Percentiles rank a stretch among this genome's conserved stretches.
These are phyloP conservation scores for Oscheius sp. DNA, from an alignment of 2,888 invertebrate species.

Conservation along the genomic window DNA sequence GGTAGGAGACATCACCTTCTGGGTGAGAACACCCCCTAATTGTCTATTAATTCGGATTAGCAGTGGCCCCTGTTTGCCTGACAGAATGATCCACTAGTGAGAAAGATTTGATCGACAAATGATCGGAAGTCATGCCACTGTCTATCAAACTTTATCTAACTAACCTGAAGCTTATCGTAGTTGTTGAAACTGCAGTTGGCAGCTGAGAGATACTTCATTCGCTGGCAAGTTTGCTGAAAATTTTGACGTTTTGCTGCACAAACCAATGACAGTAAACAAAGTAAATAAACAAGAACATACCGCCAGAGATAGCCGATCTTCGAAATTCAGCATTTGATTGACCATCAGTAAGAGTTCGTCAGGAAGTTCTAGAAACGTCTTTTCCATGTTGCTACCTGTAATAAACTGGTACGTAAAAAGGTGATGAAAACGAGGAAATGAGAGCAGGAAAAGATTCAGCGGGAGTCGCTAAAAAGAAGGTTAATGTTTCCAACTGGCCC, in stretches of 20 bases:
- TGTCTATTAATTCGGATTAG: conserved; percentile 17
- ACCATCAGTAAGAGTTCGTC: conserved; percentile 14
- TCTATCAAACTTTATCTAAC: background rate
- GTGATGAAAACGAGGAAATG: conserved; percentile 10
- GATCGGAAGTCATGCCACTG: background rate
- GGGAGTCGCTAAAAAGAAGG: conserved; percentile 37
- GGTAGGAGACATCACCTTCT: conserved; percentile 13
- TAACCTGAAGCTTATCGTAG: conserved; percentile 29
- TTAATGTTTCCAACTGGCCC: conserved; percentile 34
- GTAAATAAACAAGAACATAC: background rate
- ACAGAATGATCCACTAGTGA: too few relatives aligned
- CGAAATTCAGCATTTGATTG: conserved; percentile 26
- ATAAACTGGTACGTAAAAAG: background rate
- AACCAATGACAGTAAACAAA: background rate
- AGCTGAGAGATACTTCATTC: conserved; percentile 3
- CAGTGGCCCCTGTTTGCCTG: background rate
- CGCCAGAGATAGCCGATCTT: conserved; percentile 6
- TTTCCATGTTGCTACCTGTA: conserved; percentile 4
- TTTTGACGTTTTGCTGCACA: background rate
- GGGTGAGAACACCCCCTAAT: conserved; percentile 6
- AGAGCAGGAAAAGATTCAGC: conserved; percentile 15
- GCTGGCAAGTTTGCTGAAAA: conserved; percentile 31
- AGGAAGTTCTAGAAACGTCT: background rate
- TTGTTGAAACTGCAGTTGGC: background rate
- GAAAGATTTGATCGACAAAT: background rate